phyloP scores from a whole-genome alignment of 2,888 invertebrate species.

The Halictus quadricinctus region DNA sequence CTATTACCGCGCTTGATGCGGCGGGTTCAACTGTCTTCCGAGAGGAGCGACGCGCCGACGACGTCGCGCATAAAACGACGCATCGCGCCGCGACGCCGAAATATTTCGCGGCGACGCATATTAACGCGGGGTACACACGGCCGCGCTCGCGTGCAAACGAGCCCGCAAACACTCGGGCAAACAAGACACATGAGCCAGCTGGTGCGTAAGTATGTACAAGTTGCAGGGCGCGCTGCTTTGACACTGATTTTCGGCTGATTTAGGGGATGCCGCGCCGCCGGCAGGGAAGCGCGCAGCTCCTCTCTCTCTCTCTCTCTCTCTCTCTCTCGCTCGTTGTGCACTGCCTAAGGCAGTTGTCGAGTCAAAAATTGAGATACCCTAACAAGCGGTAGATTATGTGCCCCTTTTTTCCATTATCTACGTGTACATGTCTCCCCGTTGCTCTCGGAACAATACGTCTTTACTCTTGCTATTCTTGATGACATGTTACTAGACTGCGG shows the following conservation, averaged over 20 bases:
- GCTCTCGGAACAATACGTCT: neutral
- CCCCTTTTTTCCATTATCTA: neutral
- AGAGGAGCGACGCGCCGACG: neutral
- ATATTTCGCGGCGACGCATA: slow-evolving; percentile 19
- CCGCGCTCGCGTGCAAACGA: slow-evolving; percentile 29
- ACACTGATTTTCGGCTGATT: slow-evolving; percentile 31
- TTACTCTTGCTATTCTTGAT: neutral
- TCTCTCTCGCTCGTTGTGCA: neutral
- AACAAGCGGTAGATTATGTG: neutral
- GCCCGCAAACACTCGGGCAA: slow-evolving; percentile 27
- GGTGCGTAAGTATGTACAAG: slow-evolving; percentile 31
- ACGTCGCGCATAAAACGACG: slow-evolving; percentile 10
- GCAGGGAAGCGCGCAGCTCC: neutral
- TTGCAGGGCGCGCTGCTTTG: slow-evolving; percentile 12
- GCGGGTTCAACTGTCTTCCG: slow-evolving; percentile 11
- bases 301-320: neutral
- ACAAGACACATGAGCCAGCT: slow-evolving; percentile 39
- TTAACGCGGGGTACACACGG: slow-evolving; percentile 21
- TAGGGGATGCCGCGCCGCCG: neutral
- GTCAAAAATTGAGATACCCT: neutral
- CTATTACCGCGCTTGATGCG: slow-evolving; percentile 3
- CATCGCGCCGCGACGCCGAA: slow-evolving; percentile 8
- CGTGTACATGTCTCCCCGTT: neutral
- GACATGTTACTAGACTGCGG: neutral
- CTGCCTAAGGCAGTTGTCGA: neutral